phyloP scores from a whole-genome alignment of 2,888 invertebrate species.

The Pristionchus japonicus region DNA sequence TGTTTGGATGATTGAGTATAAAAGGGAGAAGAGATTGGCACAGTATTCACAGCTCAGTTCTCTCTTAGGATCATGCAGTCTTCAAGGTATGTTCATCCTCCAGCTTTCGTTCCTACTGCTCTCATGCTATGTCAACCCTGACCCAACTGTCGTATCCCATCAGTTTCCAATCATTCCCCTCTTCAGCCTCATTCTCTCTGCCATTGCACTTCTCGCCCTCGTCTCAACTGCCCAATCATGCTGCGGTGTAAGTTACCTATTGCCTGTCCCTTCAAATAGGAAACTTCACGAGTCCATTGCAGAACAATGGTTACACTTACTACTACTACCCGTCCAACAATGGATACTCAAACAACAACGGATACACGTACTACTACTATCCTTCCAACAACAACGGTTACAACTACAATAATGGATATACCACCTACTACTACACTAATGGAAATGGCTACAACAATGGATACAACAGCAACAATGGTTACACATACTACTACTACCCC shows the following conservation, averaged over 20 bases:
- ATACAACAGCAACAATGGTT: background rate
- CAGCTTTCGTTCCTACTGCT: background rate
- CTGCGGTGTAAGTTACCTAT: constrained; percentile 33
- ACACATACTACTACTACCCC: constrained; percentile 39
- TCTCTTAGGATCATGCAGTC: constrained; percentile 9
- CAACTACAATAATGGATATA: constrained; percentile 30
- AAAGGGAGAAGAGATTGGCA: background rate
- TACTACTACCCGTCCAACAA: constrained; percentile 35
- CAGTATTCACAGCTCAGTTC: background rate
- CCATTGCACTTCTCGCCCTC: background rate
- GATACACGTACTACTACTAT: no score
- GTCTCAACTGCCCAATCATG: background rate
- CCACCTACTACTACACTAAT: background rate
- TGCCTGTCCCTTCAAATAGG: background rate
- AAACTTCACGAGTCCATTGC: background rate
- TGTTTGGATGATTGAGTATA: background rate
- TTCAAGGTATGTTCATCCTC: background rate
- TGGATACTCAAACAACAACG: constrained; percentile 25
- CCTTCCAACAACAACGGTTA: constrained; percentile 9
- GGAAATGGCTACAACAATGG: constrained; percentile 37
- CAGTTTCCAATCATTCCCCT: no score
- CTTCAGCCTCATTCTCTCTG: constrained; percentile 21
- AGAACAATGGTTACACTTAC: no score
- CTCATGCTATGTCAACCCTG: background rate
- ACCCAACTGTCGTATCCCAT: no score